Base-by-base conservation (phyloP, 2,888 invertebrate genomes). In the Cerastis rubricosa region DNA sequence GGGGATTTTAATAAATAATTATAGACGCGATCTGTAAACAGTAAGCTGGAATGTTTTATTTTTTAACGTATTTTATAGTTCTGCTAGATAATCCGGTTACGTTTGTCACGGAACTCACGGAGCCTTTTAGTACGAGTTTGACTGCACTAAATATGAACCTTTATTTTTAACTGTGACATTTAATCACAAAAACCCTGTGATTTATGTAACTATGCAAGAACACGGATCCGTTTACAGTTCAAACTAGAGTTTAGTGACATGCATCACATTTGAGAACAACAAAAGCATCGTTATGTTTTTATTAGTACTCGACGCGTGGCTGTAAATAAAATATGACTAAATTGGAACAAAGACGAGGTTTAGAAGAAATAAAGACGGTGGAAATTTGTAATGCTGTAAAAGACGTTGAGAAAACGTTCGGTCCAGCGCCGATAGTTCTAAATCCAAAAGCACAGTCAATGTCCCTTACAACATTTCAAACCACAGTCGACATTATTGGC, bases 81-180 rank as follows among this genome's bases (percentile, higher is more conserved):
- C 89, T 17, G 68, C 35, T 85, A 70, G 89, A 81, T 91, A 92
- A 92, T 91, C 92, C 90, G 91, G 92, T 91, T 91, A 90, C 81
- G 87, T 90, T 93, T 91, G 94, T 93, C 93, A 94, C 92, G 92
- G 91, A 88, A 88, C 90, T 93, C 93, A 94, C 92, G 92, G 91
- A 88, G 88, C 90, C 90, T 91, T 93, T 91, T 88, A 90, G 87
- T 83, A 84, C 79, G 74, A 87, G 74, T 81, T 83, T 86, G 87
- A 90, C 92, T 94, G 93, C 92, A 96, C 96, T 95, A 95, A 96
- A 96, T 96, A 96, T 94, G 93, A 94, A 94, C 94, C 93, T 96
- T 95, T 94, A 95, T 93, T 93, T 94, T 94, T 93, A 87, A 93
- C 94, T 90, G 91, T 95, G 95, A 96, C 96, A 94, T 96, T n/a